Evolutionary conservation across 2,113 vertebrate species (phyloP), one percentile per base, ranked within the genome.

Genomic region (Antigone vipio): DNA sequence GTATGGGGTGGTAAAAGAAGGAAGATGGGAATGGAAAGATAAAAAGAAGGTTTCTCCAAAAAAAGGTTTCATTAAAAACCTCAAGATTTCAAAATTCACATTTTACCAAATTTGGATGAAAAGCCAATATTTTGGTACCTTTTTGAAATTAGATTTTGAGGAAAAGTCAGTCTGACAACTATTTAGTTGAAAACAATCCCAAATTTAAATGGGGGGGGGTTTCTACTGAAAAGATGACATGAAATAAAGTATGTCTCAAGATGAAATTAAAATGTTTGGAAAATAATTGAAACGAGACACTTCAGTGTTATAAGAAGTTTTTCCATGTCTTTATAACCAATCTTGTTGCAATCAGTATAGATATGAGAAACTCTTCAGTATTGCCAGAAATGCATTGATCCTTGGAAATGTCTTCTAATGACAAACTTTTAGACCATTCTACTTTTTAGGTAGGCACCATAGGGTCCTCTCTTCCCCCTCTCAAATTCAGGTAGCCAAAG

Each of bases 341-440:
- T 7, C 2, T 44, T 52, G 8, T 21, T 72, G 8, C 6, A 29
- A 5, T 69, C 0, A 0, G 21, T 27, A 53, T 5, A 40, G 40
- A 40, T 11, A 40, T 40, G 29, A 55, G n/a, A 71, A 81, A 40
- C 8, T 17, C 3, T 29, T 77, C 2, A 3, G 12, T 40, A 7
- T 26, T 71, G 24, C 8, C 9, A 21, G 9, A 77, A 73, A 5
- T 11, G 4, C 11, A 8, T 13, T 55, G 14, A 14, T 81, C 4
- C 49, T 27, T 5, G 22, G 10, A 82, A 82, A 55, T 10, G 1
- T 14, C 44, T n/a, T 79, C 19, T 50, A 15, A 32, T 19, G 11
- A n/a, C 17, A 71, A 81, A 62, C 9, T 35, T 62, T 3, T 2
- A 44, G 29, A 38, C 9, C 6, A 16, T 18, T 84, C 23, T 58